phyloP scores from a whole-genome alignment of 2,888 invertebrate genomes.

The Aquatica leii region DNA sequence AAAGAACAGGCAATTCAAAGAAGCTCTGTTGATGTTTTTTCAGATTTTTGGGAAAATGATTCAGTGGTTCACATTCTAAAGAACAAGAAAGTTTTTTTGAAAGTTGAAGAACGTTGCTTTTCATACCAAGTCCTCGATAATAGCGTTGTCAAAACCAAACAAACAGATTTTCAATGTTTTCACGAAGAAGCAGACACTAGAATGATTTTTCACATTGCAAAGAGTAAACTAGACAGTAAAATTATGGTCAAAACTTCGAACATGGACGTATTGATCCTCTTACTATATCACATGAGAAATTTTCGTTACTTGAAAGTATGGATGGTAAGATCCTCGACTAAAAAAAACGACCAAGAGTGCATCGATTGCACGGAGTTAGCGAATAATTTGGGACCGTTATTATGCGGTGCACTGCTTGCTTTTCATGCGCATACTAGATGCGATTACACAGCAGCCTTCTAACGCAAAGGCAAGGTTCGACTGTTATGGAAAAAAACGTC shows the following conservation, averaged over 20 bases:
- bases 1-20: not conserved
- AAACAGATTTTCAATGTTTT: not conserved
- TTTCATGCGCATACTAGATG: not conserved
- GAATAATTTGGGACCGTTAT: not conserved
- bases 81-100: too few relatives aligned
- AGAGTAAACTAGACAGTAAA: not conserved
- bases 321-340: not conserved
- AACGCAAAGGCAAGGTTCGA: not conserved
- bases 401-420: not conserved
- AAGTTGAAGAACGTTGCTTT: too few relatives aligned
- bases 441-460: not conserved
- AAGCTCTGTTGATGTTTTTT: not conserved
- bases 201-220: not conserved
- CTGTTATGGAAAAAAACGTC: not conserved
- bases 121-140: too few relatives aligned
- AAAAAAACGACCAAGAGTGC: not conserved
- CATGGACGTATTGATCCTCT: not conserved
- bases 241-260: not conserved
- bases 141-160: not conserved
- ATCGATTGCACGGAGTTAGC: not conserved
- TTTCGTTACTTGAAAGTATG: not conserved
- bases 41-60: not conserved
- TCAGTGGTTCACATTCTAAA: too few relatives aligned
- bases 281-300: not conserved
- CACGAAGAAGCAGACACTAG: slow-evolving; percentile 4